These are phyloP conservation scores for Bradynema listronoti DNA, from an alignment of 1,140 invertebrate species.

Conservation along the genomic window DNA sequence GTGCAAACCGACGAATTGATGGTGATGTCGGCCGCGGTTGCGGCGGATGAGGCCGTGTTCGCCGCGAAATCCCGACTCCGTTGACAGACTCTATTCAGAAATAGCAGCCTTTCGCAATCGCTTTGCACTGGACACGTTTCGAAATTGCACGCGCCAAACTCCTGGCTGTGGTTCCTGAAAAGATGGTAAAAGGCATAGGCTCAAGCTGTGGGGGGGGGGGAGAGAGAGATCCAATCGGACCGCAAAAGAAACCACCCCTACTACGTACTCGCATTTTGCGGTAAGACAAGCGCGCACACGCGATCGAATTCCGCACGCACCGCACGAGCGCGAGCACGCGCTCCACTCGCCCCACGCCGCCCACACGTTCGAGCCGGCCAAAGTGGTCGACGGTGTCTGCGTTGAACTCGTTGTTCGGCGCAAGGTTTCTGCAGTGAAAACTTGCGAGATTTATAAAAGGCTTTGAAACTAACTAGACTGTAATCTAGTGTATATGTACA, in stretches of 20 bases:
- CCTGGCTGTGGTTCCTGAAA: conserved; percentile 46
- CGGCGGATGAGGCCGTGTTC: not conserved
- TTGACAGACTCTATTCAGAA: conserved; percentile 44
- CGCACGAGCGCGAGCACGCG: conserved; percentile 45
- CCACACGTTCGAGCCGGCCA: not conserved
- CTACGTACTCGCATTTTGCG: conserved; percentile 43
- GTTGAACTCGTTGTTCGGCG: not conserved
- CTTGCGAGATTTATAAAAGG: not conserved
- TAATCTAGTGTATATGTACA: too few relatives aligned
- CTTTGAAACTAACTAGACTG: too few relatives aligned
- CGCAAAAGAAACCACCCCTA: not conserved
- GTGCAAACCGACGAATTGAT: not conserved
- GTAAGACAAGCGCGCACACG: conserved; percentile 38
- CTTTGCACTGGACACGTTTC: conserved; percentile 47
- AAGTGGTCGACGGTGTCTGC: not conserved
- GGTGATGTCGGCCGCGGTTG: not conserved
- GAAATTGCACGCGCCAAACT: conserved; percentile 50
- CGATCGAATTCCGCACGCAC: conserved; percentile 49
- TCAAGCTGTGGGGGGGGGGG: not conserved
- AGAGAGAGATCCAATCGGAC: not conserved
- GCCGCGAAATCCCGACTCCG: not conserved
- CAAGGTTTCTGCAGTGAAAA: not conserved
- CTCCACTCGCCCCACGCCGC: conserved; percentile 32
- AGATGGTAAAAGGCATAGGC: not conserved
- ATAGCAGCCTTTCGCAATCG: conserved; percentile 37